Percentiles rank a stretch among this genome's conserved stretches.
phyloP scores from a whole-genome alignment of 2,888 invertebrate genomes.

The Agrenia bidenticulata region DNA sequence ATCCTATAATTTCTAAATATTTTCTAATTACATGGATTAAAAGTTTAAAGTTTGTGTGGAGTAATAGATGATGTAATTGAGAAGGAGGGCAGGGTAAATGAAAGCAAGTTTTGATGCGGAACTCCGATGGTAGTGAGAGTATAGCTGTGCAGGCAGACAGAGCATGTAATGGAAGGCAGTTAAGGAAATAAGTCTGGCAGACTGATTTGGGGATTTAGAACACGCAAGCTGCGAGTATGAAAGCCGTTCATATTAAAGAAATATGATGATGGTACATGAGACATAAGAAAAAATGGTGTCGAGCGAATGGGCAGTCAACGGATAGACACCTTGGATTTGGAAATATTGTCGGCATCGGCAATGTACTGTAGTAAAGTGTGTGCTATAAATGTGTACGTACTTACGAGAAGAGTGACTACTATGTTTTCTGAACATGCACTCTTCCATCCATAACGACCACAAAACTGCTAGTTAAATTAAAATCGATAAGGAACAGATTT shows the following conservation, averaged over 20 bases:
- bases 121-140: no score
- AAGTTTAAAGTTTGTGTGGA: no score
- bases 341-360: no score
- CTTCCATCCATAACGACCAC: slow-evolving; percentile 30
- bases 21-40: no score
- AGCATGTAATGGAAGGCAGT: no score
- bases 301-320: slow-evolving; percentile 49
- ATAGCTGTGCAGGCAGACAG: no score
- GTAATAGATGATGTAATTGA: no score
- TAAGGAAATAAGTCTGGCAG: slow-evolving; percentile 2
- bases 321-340: slow-evolving; percentile 47
- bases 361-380: no score
- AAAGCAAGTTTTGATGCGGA: background rate
- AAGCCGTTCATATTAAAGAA: slow-evolving; percentile 1
- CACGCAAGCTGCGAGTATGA: slow-evolving; percentile 11
- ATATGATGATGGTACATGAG: no score
- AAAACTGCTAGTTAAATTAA: slow-evolving; percentile 39
- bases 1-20: no score
- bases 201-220: slow-evolving; percentile 8
- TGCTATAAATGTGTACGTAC: no score
- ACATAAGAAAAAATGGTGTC: slow-evolving; percentile 24
- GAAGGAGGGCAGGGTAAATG: background rate
- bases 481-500: slow-evolving; percentile 51
- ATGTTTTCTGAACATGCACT: slow-evolving; percentile 42
- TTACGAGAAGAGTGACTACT: slow-evolving; percentile 11